Base-by-base conservation (phyloP, 2,888 invertebrate species). In the Lutraria lutraria region DNA sequence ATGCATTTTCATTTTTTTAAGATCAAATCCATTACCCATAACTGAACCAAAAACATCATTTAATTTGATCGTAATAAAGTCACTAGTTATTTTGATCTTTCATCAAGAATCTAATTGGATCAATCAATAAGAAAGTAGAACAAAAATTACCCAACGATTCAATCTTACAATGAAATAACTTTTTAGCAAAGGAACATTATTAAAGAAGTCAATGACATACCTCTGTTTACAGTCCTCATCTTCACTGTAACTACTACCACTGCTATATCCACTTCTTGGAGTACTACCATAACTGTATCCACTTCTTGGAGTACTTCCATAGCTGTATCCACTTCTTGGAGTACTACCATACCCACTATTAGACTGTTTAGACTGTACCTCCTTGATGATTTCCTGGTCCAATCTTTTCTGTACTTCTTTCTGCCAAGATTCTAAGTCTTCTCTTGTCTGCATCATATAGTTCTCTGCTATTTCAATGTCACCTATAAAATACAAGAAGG, bases 381-480 rank as follows among this genome's bases (percentile, higher is more conserved):
- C 95, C 15, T 95, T 94, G 8, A 96, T 92, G 15, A 94, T 93
- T 86, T 96, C 96, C 88, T 96, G 95, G 85, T 95, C 94, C 60
- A 96, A 91, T 52, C 96, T 86, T 90, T 94, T 94, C 89, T 95
- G 94, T 80, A 96, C 94, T 90, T 96, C 96, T 88, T 95, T 94
- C 83, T 95, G 94, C 95, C 96, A 96, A n/a, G 94, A 94, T 83
- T 94, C 94, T 79, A 95, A 90, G 56, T 96, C 96, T 85, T 96
- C 96, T 52, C 93, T 88, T 1, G 93, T 93, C 86, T 92, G 91
- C 88, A 93, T 91, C 87, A 93, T 90, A 83, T 93, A 93, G 60
- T 91, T 93, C 89, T 93, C 93, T 10, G 92, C 94, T 81, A 94
- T 90, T 80, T 93, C 94, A 19, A 94, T 83, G 79, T 93, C 93